These are phyloP conservation scores for Circaetus gallicus DNA, from an alignment of 2,113 vertebrate species.

Conservation along the genomic window DNA sequence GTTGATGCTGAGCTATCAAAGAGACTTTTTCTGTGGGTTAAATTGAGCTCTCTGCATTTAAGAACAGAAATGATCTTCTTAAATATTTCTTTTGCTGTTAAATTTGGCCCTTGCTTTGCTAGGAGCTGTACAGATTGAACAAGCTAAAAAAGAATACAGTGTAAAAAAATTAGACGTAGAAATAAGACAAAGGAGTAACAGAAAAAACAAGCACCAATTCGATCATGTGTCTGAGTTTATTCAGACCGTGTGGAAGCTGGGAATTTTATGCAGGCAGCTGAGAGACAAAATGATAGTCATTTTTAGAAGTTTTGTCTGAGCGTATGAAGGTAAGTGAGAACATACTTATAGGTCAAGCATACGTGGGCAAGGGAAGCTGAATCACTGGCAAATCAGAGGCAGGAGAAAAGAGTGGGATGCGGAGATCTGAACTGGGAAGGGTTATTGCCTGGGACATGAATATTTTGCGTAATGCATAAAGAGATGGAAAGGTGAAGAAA, in stretches of 20 bases:
- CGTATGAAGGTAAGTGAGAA: not conserved
- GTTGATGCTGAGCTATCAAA: not conserved
- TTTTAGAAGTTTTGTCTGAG: not conserved
- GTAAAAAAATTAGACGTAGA: not conserved
- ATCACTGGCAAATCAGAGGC: not conserved
- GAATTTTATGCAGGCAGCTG: not conserved
- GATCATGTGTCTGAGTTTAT: not conserved
- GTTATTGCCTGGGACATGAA: not conserved
- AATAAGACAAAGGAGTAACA: not conserved
- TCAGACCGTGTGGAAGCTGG: not conserved
- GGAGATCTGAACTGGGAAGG: not conserved
- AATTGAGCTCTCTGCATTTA: not conserved
- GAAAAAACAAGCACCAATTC: not conserved
- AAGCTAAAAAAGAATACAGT: not conserved
- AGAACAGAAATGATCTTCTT: not conserved
- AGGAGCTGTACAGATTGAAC: not conserved
- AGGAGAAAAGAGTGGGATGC: not conserved
- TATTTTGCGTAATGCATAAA: not conserved
- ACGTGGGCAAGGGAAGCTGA: not conserved
- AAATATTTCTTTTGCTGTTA: not conserved
- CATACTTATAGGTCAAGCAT: not conserved
- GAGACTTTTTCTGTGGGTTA: not conserved
- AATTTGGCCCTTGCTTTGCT: not conserved
- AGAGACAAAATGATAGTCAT: not conserved
- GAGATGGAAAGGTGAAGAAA: conserved; percentile 2